Conservation (phyloP, 2,888 invertebrate species). For the Ligdia adustata region DNA sequence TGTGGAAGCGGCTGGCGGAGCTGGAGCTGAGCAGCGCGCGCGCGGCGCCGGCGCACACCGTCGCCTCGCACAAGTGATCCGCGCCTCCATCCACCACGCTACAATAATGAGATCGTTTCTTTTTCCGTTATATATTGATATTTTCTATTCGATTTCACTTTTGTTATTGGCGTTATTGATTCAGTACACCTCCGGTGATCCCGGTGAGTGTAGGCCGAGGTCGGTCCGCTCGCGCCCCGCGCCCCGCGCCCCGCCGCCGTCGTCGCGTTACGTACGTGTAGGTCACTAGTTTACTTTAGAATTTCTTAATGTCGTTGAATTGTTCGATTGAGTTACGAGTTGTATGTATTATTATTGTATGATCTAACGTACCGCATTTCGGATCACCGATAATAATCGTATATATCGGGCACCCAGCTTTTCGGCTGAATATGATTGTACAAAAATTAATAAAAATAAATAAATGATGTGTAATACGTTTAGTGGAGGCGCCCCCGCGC, state of each 20-base stretch:
- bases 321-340: conserved; percentile 80
- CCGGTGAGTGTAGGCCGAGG: conserved; percentile 51
- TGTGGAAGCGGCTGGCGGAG: conserved; percentile 98
- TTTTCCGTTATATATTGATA: conserved; percentile 78
- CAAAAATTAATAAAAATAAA: conserved; percentile 72
- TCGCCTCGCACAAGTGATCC: conserved; percentile 78
- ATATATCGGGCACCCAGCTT: conserved; percentile 75
- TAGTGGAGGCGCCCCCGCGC: conserved; percentile 53
- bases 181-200: conserved; percentile 71
- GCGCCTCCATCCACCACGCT: conserved; percentile 59
- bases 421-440: conserved; percentile 78
- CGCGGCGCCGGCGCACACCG: conserved; percentile 54
- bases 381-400: conserved; percentile 66
- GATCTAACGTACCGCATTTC: conserved; percentile 75
- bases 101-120: conserved; percentile 74
- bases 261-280: conserved; percentile 73
- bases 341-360: conserved; percentile 78
- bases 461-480: conserved; percentile 70
- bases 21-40: conserved; percentile 90
- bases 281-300: conserved; percentile 78
- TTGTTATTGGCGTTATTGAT: conserved; percentile 79
- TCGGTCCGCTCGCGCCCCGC: conserved; percentile 51
- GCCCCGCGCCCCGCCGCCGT: conserved; percentile 32
- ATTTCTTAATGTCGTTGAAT: conserved; percentile 80
- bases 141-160: conserved; percentile 81